A percentile compares a stretch with the other conserved stretches of the same genome.
These are phyloP conservation scores for Folsomia candida DNA, from an alignment of 2,888 invertebrate species.

Conservation along the genomic window DNA sequence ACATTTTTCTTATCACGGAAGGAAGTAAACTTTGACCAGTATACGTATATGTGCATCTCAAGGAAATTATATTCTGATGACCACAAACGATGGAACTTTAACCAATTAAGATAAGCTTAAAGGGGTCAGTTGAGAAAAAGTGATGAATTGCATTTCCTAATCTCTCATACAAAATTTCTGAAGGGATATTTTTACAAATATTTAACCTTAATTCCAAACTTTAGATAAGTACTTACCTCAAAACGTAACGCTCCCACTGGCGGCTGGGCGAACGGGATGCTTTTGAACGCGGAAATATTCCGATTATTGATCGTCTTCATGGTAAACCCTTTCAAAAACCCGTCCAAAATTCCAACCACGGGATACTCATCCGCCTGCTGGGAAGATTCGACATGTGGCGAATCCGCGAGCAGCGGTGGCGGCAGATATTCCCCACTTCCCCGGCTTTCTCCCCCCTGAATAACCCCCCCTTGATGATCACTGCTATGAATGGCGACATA, in stretches of 20 bases:
- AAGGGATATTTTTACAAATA: neutral
- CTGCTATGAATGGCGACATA: neutral
- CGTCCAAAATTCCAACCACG: constrained; percentile 35
- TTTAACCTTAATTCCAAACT: neutral
- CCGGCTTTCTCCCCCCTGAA: too few relatives aligned
- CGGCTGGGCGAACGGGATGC: constrained; percentile 87
- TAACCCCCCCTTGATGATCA: too few relatives aligned
- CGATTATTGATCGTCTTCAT: constrained; percentile 54
- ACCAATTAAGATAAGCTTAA: neutral
- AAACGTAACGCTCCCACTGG: constrained; percentile 78
- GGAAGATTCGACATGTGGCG: neutral
- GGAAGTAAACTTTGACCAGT: too few relatives aligned
- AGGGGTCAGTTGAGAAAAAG: neutral
- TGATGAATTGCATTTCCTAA: neutral
- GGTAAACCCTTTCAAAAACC: constrained; percentile 40
- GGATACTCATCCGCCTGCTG: constrained; percentile 24
- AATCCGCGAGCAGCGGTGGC: neutral
- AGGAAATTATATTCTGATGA: too few relatives aligned
- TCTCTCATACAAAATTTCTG: neutral
- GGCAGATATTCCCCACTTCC: neutral
- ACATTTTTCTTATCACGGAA: too few relatives aligned
- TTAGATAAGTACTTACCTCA: constrained; percentile 58
- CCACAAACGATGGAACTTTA: too few relatives aligned
- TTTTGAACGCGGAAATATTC: constrained; percentile 82
- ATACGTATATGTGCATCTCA: too few relatives aligned